Evolutionary conservation across 2,113 vertebrate species (phyloP), one percentile per base, ranked within the genome.

Genomic region (Azemiops feae): DNA sequence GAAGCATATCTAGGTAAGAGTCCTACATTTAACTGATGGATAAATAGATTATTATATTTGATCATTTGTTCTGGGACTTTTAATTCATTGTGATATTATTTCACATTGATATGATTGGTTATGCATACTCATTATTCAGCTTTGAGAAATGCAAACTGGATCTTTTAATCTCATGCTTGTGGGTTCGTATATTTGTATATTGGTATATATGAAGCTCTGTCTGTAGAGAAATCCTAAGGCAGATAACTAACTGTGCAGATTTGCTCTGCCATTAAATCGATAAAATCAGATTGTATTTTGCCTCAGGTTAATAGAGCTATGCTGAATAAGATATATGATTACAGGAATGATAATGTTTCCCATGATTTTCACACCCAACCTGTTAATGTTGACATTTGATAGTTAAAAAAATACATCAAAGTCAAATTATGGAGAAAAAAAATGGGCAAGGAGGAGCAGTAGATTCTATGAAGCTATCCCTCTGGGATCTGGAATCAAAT

Each of bases 401-500:
- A 85, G 92, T 93, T 96, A 94, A 96, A 93, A 95, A 94, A 89
- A 95, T 47, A 96, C 94, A 93, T 94, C 92, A 95, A 97, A 95
- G 95, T 95, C 95, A 96, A 96, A 95, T 93, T 92, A 94, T 55
- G 30, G 69, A 90, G 45, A 45, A 60, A 12, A 85, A 16, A 93
- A 94, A 95, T 89, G 11, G 16, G 0, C 23, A 95, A 85, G 14
- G 1, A 93, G 47, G 87, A 94, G 64, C 64, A 16, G 3, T 88
- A 88, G 92, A 93, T 95, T 93, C 54, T 91, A 50, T 86, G 20
- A 92, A 69, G 52, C 10, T 90, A 5, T 69, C 94, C 12, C 22
- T 91, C n/a, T 93, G 88, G 86, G 94, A 96, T 74, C 87, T 11
- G 81, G 45, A 85, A 93, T 96, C 64, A 93, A 95, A 96, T n/a